Evolutionary conservation across 2,888 invertebrate species (phyloP), one percentile per base, ranked within the genome.

Genomic region (Lasioglossum figueresi): DNA sequence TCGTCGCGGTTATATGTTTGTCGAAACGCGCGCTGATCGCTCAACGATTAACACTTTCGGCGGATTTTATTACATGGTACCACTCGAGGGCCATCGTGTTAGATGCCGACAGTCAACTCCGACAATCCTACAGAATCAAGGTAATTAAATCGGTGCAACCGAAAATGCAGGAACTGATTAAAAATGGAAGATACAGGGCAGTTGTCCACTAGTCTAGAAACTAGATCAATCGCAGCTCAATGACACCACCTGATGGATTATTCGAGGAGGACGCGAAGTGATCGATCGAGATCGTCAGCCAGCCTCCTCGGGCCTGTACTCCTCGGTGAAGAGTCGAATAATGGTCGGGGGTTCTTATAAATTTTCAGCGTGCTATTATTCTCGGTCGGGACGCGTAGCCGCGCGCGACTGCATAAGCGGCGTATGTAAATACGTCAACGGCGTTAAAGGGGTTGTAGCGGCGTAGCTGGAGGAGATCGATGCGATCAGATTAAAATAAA

Each of bases 401-500:
- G 40, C 70, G 80, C 77, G 48, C 63, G 83, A 80, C 80, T 83
- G 66, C 71, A 80, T 82, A 82, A 83, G 75, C 80, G 45, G 37
- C 1, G 79, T 66, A 71, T 63, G 83, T 85, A 83, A 80, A 83
- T 83, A 75, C 79, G 73, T 76, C 66, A 77, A 77, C 34, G 81
- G 80, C 66, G 82, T 84, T 80, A 84, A 88, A 68, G 66, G 59
- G 74, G 66, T 77, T 37, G 89, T 75, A 56, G 45, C 37, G 63
- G 76, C 14, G 75, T 52, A 31, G 66, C 37, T 40, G 75, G 66
- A 52, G 52, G 52, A 52, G 84, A 76, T 78, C 79, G 82, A 71
- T 73, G 77, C 79, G 82, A 83, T 84, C 80, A 48, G 85, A 88
- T 85, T 82, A 75, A 86, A 89, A 83, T 84, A 84, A 88, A 85